Conservation (phyloP, 1,140 invertebrate genomes). For the Pogonomyrmex barbatus region DNA sequence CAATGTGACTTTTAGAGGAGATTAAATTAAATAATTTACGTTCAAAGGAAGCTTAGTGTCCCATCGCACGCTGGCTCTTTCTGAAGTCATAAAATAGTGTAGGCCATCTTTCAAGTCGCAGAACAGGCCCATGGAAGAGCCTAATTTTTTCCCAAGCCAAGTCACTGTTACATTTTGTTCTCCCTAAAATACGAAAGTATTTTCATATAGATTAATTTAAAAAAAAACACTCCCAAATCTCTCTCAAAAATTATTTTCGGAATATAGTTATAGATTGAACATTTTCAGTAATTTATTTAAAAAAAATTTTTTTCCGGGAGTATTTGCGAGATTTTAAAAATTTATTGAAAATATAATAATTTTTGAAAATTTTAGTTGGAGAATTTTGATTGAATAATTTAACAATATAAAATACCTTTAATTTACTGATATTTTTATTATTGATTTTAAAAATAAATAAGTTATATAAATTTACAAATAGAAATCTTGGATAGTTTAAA, state of each 20-base stretch:
- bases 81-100: constrained; percentile 78
- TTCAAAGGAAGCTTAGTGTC: constrained; percentile 73
- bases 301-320: no score
- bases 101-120: constrained; percentile 75
- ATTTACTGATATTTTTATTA: no score
- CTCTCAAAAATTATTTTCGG: neutral
- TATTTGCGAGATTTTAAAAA: no score
- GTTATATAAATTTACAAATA: no score
- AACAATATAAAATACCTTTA: no score
- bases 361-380: no score
- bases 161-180: constrained; percentile 48
- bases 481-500: no score
- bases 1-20: constrained; percentile 12
- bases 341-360: no score
- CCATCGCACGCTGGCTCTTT: constrained; percentile 78
- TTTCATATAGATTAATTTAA: neutral
- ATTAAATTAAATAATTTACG: constrained; percentile 60
- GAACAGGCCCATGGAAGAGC: constrained; percentile 73
- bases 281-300: no score
- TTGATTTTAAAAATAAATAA: no score
- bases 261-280: no score
- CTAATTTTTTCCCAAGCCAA: constrained; percentile 75
- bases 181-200: neutral
- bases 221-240: neutral
- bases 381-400: no score